Conservation (phyloP, 2,113 vertebrate species). For the Haliaeetus leucogaster region DNA sequence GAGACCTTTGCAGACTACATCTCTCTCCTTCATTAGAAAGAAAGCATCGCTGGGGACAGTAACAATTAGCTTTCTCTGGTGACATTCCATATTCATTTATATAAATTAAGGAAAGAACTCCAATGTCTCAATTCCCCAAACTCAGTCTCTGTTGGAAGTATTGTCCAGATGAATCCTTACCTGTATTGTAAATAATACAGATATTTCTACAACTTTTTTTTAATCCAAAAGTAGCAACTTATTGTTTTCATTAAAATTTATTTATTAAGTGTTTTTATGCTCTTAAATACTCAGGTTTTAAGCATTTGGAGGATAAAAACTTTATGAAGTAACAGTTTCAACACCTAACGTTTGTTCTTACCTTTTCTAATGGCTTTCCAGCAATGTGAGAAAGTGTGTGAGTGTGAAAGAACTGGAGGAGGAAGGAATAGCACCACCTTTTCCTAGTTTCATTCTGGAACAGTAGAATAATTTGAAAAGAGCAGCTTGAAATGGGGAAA, state of each 20-base stretch:
- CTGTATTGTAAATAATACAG: not conserved
- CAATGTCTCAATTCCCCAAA: not conserved
- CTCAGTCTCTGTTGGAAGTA: not conserved
- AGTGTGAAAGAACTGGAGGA: not conserved
- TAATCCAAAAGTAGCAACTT: rapidly evolving
- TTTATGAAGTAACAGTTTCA: not conserved
- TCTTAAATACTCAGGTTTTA: not conserved
- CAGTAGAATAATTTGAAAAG: not conserved
- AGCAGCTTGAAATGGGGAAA: not conserved
- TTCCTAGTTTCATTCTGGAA: not conserved
- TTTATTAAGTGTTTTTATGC: not conserved
- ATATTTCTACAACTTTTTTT: not conserved
- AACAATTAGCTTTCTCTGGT: not conserved
- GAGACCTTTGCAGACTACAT: not conserved
- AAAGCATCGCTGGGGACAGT: rapidly evolving
- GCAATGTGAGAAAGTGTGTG: not conserved
- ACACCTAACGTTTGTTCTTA: not conserved
- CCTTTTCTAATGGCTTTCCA: not conserved
- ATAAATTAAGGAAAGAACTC: not conserved
- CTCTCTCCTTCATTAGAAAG: not conserved
- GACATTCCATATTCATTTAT: not conserved
- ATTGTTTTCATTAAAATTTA: not conserved
- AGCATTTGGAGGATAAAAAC: not conserved
- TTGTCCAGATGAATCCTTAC: not conserved
- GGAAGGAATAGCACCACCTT: not conserved